Percentiles rank a stretch among this genome's conserved stretches.
Evolutionary conservation across 2,888 invertebrate species (phyloP).

Genomic region (Tachina grossa): DNA sequence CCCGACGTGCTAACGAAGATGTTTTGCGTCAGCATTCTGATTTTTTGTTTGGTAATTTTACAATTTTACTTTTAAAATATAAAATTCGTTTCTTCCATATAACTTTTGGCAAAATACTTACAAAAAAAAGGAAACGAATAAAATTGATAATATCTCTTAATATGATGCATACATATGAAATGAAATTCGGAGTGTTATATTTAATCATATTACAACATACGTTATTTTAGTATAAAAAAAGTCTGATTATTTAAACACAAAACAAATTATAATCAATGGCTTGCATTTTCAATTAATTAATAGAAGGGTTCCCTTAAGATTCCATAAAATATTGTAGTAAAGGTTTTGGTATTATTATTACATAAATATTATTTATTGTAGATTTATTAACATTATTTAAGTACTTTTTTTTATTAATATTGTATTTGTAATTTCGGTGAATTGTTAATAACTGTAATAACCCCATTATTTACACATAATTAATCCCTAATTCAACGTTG

Average conservation of each 20-base stretch:
- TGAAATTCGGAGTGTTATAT: slow-evolving; percentile 80
- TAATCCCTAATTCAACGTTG: slow-evolving; percentile 49
- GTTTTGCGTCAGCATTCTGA: slow-evolving; percentile 83
- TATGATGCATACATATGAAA: slow-evolving; percentile 45
- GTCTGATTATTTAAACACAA: slow-evolving; percentile 29
- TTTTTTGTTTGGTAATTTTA: slow-evolving; percentile 82
- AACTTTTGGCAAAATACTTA: slow-evolving; percentile 34
- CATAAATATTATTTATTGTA: slow-evolving; percentile 28
- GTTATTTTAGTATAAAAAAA: slow-evolving; percentile 26
- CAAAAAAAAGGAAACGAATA: slow-evolving; percentile 34
- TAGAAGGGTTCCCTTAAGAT: slow-evolving; percentile 23
- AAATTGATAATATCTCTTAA: slow-evolving; percentile 23
- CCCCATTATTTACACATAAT: slow-evolving; percentile 53
- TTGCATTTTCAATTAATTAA: slow-evolving; percentile 22
- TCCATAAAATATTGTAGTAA: slow-evolving; percentile 44
- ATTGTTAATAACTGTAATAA: slow-evolving; percentile 51
- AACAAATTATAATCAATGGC: slow-evolving; percentile 30
- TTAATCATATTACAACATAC: slow-evolving; percentile 19
- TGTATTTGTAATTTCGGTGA: slow-evolving; percentile 53
- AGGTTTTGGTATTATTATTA: slow-evolving; percentile 50
- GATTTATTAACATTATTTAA: slow-evolving; percentile 45
- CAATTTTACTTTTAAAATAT: slow-evolving; percentile 55
- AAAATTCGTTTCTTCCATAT: slow-evolving; percentile 50
- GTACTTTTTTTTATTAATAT: neutral
- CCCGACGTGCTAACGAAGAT: slow-evolving; percentile 83